Conservation (phyloP, 2,113 vertebrate genomes). For the Notothenia rossii region DNA sequence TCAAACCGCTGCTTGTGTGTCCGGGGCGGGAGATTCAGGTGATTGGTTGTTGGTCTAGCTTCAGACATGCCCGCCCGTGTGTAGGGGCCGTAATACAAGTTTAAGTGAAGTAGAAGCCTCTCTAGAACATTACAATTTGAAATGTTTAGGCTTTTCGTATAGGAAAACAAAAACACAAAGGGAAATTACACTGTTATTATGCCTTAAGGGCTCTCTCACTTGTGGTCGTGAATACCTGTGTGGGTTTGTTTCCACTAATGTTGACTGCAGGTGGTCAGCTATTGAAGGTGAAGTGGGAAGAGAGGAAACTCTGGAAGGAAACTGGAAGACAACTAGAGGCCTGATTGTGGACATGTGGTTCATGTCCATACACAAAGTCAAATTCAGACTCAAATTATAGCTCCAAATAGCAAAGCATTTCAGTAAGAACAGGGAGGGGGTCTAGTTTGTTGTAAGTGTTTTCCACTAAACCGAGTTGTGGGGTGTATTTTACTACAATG, state of each 20-base stretch:
- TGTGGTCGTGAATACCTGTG: neutral
- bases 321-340: neutral
- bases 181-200: conserved; percentile 20
- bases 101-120: neutral
- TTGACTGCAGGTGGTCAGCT: conserved; percentile 5
- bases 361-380: conserved; percentile 25
- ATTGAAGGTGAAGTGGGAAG: conserved; percentile 20
- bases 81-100: neutral
- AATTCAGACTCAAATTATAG: neutral
- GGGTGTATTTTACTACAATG: neutral
- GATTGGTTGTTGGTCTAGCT: too few species aligned
- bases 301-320: conserved; percentile 24
- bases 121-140: neutral
- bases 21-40: too few species aligned
- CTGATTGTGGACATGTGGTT: neutral
- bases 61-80: too few species aligned
- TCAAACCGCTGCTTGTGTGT: too few species aligned
- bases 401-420: conserved; percentile 3
- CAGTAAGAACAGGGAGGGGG: neutral
- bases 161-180: conserved; percentile 5
- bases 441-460: neutral
- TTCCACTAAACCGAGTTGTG: neutral
- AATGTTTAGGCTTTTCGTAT: conserved; percentile 1
- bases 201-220: neutral
- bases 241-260: neutral